phyloP scores from a whole-genome alignment of 2,888 invertebrate genomes.

The Venustoraphidia nigricollis region DNA sequence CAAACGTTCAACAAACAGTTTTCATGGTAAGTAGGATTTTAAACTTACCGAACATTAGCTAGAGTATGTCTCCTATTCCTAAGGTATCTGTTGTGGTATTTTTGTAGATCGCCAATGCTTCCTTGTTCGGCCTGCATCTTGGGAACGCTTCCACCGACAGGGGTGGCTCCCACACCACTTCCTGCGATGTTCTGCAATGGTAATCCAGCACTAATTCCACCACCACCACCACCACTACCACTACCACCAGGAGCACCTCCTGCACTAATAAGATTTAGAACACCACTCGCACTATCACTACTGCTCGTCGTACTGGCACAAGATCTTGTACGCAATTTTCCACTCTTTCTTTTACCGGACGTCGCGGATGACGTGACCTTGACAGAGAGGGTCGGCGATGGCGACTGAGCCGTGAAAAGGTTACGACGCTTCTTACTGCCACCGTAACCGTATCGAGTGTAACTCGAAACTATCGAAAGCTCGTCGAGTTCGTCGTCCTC shows the following conservation, averaged over 20 bases:
- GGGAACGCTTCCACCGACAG: constrained; percentile 29
- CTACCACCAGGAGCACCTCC: constrained; percentile 22
- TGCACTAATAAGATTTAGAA: constrained; percentile 23
- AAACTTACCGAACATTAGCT: constrained; percentile 83
- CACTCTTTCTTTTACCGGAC: constrained; percentile 30
- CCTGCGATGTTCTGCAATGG: constrained; percentile 12
- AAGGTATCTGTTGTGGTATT: constrained; percentile 73
- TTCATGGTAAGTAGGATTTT: no score
- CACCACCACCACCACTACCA: constrained; percentile 17
- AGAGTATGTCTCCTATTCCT: constrained; percentile 77
- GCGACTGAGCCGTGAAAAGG: constrained; percentile 31
- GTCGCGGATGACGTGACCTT: constrained; percentile 33
- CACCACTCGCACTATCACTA: constrained; percentile 13
- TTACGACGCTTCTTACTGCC: constrained; percentile 20
- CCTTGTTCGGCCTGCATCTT: constrained; percentile 90
- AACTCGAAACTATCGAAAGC: constrained; percentile 15
- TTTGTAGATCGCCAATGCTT: constrained; percentile 77
- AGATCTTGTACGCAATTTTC: constrained; percentile 27
- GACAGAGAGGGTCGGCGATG: constrained; percentile 43
- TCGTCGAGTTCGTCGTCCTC: constrained; percentile 27
- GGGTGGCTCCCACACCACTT: constrained; percentile 20
- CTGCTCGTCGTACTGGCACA: constrained; percentile 18
- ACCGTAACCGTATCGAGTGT: constrained; percentile 12
- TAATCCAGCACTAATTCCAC: neutral
- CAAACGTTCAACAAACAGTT: no score